Evolutionary conservation across 1,140 invertebrate genomes (phyloP).

Genomic region (Tenebrio molitor): DNA sequence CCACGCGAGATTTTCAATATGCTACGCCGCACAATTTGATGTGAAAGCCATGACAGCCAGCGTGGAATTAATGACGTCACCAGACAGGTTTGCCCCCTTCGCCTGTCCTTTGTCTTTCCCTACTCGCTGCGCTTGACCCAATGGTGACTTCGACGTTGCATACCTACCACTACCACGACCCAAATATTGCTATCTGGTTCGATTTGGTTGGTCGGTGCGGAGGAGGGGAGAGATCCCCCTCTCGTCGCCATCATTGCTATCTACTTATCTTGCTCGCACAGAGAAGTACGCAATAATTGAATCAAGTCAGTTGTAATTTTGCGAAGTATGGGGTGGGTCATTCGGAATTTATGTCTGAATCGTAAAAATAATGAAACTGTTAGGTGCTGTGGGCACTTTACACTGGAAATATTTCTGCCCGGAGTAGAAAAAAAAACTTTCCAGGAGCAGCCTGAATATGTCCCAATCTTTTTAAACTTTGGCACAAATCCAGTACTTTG

Average conservation of each 20-base stretch:
- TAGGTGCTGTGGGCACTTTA: constrained; percentile 11
- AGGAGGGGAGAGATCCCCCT: constrained; percentile 5
- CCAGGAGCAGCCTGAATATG: constrained; percentile 4
- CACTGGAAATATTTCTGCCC: neutral
- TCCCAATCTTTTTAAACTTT: constrained; percentile 39
- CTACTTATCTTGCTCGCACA: constrained; percentile 1
- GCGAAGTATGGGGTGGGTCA: constrained; percentile 7
- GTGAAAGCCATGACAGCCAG: constrained; percentile 48
- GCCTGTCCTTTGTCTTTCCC: neutral
- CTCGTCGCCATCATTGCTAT: neutral
- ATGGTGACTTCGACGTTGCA: constrained; percentile 18
- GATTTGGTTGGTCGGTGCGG: constrained; percentile 1
- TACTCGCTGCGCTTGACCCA: neutral
- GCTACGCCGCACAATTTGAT: constrained; percentile 19
- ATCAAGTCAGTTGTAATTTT: constrained; percentile 21
- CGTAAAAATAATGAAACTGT: constrained; percentile 32
- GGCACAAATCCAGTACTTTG: constrained; percentile 39
- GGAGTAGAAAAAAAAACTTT: constrained; percentile 17
- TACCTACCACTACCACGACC: constrained; percentile 1
- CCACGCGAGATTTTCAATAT: constrained; percentile 5
- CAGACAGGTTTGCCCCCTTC: constrained; percentile 16
- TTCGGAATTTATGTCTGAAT: constrained; percentile 23
- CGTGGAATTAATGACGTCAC: constrained; percentile 59
- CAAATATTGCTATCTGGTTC: neutral
- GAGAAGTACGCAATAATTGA: constrained; percentile 2